phyloP scores from a whole-genome alignment of 2,888 invertebrate genomes.

The Pseudococcus viburni region DNA sequence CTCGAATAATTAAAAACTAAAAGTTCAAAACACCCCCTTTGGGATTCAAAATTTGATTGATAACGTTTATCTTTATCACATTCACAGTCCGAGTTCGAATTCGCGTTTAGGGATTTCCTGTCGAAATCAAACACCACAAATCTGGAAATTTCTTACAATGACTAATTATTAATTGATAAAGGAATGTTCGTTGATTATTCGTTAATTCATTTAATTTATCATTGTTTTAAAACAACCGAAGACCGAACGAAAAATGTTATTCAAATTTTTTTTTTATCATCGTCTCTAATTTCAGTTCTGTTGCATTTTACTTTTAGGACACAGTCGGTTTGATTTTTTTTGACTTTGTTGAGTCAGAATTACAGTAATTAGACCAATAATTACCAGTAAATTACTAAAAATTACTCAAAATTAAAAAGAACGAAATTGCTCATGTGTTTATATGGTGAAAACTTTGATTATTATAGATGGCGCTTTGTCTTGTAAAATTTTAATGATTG shows the following conservation, averaged over 20 bases:
- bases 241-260: not conserved
- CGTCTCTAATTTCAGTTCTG: too few species aligned
- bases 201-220: not conserved
- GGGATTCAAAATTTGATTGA: not conserved
- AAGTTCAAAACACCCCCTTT: not conserved
- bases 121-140: not conserved
- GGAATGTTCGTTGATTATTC: not conserved
- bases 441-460: not conserved
- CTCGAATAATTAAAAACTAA: not conserved
- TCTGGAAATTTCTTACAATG: not conserved
- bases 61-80: slow-evolving; percentile 22
- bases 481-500: not conserved
- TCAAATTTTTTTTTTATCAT: not conserved
- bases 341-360: not conserved
- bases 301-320: too few species aligned
- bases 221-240: not conserved
- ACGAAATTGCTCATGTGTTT: not conserved
- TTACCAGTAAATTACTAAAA: not conserved
- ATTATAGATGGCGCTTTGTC: not conserved
- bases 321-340: not conserved
- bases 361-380: not conserved
- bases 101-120: not conserved
- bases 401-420: not conserved
- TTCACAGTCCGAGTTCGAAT: not conserved
- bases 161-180: not conserved